phyloP scores from a whole-genome alignment of 2,113 vertebrate species.

The Neofelis nebulosa region DNA sequence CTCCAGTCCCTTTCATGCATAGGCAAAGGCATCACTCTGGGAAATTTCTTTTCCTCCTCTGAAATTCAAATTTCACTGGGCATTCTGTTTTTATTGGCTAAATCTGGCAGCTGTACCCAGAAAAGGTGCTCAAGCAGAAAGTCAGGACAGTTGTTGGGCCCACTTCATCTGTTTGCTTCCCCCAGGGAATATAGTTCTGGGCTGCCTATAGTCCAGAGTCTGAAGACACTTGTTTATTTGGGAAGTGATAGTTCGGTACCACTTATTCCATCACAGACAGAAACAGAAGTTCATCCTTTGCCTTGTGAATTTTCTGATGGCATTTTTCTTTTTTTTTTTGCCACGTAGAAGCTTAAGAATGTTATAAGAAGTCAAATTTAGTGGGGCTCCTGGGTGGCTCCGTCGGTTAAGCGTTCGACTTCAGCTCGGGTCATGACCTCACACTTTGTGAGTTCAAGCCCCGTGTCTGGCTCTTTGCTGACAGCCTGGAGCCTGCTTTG shows the following conservation, averaged over 20 bases:
- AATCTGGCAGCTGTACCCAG: neutral
- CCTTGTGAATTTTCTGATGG: neutral
- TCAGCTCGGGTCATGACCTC: too few species aligned
- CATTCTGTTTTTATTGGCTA: neutral
- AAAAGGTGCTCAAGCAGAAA: neutral
- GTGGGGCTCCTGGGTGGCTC: too few species aligned
- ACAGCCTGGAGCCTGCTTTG: too few species aligned
- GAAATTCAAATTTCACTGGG: neutral
- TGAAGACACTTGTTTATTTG: neutral
- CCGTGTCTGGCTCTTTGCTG: too few species aligned
- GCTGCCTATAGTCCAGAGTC: neutral
- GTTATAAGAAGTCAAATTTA: neutral
- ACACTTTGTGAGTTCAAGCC: too few species aligned
- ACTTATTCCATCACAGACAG: neutral
- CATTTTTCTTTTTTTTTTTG: neutral
- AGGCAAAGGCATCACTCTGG: neutral
- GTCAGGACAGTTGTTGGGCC: neutral
- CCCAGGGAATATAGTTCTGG: neutral
- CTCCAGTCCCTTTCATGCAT: neutral
- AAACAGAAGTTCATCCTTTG: neutral
- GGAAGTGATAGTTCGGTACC: neutral
- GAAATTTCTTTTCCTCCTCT: neutral
- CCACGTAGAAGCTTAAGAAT: neutral
- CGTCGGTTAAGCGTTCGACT: too few species aligned
- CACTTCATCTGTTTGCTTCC: neutral